Conservation (phyloP, 1,140 invertebrate species). For the Tetramorium parvispinum region DNA sequence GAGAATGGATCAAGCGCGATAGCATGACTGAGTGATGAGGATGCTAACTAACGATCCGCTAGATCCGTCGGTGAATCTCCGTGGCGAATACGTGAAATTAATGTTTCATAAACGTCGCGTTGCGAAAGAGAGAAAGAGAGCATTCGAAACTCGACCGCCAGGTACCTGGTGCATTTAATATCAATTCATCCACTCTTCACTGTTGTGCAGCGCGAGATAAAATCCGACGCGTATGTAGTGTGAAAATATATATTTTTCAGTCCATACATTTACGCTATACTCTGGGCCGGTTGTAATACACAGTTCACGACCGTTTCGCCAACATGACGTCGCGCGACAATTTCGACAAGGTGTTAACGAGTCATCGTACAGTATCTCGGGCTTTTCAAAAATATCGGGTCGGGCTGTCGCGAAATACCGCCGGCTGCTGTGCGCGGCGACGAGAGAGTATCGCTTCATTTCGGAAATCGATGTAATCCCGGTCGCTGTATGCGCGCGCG, state of each 20-base stretch:
- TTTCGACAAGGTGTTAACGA: conserved; percentile 28
- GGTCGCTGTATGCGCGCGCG: not conserved
- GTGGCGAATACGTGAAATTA: not conserved
- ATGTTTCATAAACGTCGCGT: conserved; percentile 5
- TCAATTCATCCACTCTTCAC: conserved; percentile 13
- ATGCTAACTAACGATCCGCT: conserved; percentile 17
- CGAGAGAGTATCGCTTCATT: not conserved
- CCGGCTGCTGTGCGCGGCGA: not conserved
- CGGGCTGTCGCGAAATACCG: conserved; percentile 18
- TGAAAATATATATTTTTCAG: conserved; percentile 4
- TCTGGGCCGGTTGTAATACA: not conserved
- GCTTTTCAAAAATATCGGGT: conserved; percentile 18
- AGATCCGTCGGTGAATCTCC: not conserved
- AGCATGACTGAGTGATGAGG: not conserved
- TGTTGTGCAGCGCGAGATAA: not conserved
- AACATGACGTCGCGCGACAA: not conserved
- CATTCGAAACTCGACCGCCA: not conserved
- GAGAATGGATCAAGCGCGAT: conserved; percentile 34
- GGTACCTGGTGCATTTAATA: not conserved
- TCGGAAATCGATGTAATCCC: conserved; percentile 44
- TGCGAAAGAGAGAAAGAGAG: not conserved
- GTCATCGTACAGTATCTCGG: conserved; percentile 12
- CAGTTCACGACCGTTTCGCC: not conserved
- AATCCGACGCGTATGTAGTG: not conserved
- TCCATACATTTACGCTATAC: not conserved